Evolutionary conservation across 2,113 vertebrate species (phyloP).

Genomic region (Aegithalos caudatus): DNA sequence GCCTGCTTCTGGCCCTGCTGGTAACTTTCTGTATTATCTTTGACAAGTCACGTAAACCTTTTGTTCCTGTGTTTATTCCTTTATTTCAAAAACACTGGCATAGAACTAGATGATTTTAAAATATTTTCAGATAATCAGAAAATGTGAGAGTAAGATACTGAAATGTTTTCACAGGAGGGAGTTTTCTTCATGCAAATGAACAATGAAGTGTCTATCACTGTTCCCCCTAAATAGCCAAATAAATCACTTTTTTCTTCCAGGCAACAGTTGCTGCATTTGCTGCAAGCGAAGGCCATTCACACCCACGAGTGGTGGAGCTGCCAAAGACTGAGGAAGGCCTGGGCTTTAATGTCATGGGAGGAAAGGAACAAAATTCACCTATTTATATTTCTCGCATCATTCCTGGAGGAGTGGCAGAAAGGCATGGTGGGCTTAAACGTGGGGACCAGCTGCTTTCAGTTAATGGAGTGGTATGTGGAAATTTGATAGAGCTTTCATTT

Average conservation of each 20-base stretch:
- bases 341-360: constrained; percentile 99
- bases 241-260: constrained; percentile 68
- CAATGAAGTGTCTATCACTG: neutral
- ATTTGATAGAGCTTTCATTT: neutral
- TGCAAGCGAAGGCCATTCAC: constrained; percentile 97
- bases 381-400: constrained; percentile 99
- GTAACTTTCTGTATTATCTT: neutral
- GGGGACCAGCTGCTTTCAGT: constrained; percentile 99
- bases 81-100: constrained; percentile 2
- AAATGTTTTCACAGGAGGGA: neutral
- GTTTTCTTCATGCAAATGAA: constrained; percentile 3
- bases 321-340: constrained; percentile 99
- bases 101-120: neutral
- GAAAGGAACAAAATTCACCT: constrained; percentile 98
- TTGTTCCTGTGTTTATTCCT: neutral
- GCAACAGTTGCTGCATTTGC: constrained; percentile 98
- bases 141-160: neutral
- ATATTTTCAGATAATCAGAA: neutral
- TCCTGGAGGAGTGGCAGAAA: constrained; percentile 95
- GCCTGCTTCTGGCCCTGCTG: neutral
- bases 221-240: constrained; percentile 24
- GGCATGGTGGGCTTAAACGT: constrained; percentile 94
- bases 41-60: neutral
- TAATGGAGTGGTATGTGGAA: constrained; percentile 92
- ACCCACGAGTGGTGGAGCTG: constrained; percentile 94